Base-by-base conservation (phyloP, 2,113 vertebrate genomes). In the Myrmecobius fasciatus region DNA sequence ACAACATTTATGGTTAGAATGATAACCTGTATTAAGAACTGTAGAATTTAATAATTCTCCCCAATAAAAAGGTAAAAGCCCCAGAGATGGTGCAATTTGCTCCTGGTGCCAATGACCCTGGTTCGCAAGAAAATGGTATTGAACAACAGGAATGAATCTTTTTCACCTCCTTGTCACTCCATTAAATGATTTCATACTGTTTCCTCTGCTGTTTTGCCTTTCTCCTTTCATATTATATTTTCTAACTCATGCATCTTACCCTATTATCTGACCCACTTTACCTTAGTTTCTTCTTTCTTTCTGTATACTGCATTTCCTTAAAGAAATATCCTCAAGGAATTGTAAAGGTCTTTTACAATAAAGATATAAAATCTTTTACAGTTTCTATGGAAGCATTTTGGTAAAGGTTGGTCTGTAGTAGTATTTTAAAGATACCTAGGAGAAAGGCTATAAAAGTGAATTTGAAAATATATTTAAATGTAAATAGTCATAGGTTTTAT, bases 1-100 rank as follows among this genome's bases (percentile, higher is more conserved):
- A 93, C n/a, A 97, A 96, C 93, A 96, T 95, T 96, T 97, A 89
- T 12, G 97, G 98, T 96, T 83, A 97, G 95, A 89, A 89, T 95
- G 97, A 97, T 97, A 96, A 96, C 92, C 91, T 48, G 46, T 95
- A 52, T 93, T 96, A 96, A 89, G 94, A 97, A 97, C 97, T 93
- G 60, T 96, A 95, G 95, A 97, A 97, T 96, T 98, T 94, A 96
- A 96, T 97, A 94, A 97, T 90, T 91, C 11, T 89, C 36, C 2
- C 54, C 93, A 49, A 52, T 91, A 95, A 97, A 97, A 94, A 96
- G 75, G 46, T 26, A 90, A 94, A 96, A 90, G 89, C 90, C 92
- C 92, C n/a, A 0, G 2, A 0, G 52, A 48, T 2, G 48, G 83
- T 91, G 51, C 89, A 92, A 97, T 97, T 96, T 92, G 94, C 83